Conservation (phyloP, 2,888 invertebrate genomes). For the Chrysolina oricalcia region DNA sequence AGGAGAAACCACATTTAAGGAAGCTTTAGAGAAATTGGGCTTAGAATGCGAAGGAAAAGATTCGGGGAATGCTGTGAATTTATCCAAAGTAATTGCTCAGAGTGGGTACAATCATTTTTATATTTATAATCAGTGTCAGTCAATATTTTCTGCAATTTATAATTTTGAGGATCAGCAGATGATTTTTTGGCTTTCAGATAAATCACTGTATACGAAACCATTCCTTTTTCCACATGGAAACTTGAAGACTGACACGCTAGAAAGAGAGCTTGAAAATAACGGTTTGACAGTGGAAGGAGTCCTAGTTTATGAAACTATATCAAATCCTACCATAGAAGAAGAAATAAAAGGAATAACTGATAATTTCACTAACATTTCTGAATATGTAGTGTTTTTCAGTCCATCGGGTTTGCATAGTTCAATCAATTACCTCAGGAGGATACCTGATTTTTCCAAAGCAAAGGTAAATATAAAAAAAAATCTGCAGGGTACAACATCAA, state of each 20-base stretch:
- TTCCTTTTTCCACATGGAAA: constrained; percentile 76
- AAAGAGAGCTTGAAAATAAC: constrained; percentile 69
- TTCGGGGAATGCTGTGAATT: constrained; percentile 74
- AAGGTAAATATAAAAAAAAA: constrained; percentile 54
- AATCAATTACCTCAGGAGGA: constrained; percentile 69
- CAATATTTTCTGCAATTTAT: no score
- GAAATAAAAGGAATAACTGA: constrained; percentile 69
- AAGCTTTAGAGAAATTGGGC: constrained; percentile 70
- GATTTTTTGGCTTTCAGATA: constrained; percentile 63
- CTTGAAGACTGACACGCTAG: constrained; percentile 73
- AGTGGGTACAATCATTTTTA: constrained; percentile 61
- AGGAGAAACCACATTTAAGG: constrained; percentile 74
- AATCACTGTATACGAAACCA: constrained; percentile 67
- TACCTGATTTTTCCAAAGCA: constrained; percentile 56
- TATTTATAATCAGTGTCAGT: no score
- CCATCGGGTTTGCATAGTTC: constrained; percentile 75
- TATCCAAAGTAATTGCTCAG: constrained; percentile 73
- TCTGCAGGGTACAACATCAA: no score
- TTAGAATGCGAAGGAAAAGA: constrained; percentile 73
- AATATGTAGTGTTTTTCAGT: constrained; percentile 76
- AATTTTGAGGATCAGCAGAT: not conserved
- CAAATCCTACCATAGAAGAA: constrained; percentile 71
- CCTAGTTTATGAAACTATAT: constrained; percentile 74
- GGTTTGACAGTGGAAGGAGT: constrained; percentile 72
- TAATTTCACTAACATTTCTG: constrained; percentile 68